Evolutionary conservation across 2,888 invertebrate genomes (phyloP).

Genomic region (Brachypterus glaber): DNA sequence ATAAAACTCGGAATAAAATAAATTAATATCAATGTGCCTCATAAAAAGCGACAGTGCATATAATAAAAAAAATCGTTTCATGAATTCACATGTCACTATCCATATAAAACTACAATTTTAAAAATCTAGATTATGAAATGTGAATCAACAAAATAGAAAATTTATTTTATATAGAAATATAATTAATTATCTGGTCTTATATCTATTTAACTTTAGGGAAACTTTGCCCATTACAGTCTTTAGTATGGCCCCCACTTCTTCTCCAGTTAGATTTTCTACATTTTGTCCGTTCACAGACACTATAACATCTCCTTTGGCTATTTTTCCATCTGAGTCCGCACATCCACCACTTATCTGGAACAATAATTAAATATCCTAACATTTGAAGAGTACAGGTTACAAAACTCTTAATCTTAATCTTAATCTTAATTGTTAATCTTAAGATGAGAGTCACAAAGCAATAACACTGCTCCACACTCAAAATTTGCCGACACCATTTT

Average conservation of each 20-base stretch:
- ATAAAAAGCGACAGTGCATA: conserved; percentile 8
- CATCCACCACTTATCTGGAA: conserved; percentile 75
- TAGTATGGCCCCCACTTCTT: conserved; percentile 80
- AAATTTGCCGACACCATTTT: too few species aligned
- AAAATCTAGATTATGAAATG: conserved; percentile 6
- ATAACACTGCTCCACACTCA: too few species aligned
- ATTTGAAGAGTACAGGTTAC: too few species aligned
- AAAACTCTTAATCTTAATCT: too few species aligned
- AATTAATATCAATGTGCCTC: conserved; percentile 9
- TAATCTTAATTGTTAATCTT: too few species aligned
- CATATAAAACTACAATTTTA: not conserved
- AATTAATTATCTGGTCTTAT: conserved; percentile 52
- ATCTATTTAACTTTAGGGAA: conserved; percentile 74
- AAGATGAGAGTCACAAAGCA: too few species aligned
- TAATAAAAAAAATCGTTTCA: too few species aligned
- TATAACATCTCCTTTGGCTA: conserved; percentile 88
- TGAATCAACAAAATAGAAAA: not conserved
- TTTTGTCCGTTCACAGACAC: conserved; percentile 83
- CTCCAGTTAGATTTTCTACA: conserved; percentile 62
- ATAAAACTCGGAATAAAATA: too few species aligned
- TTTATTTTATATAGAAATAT: not conserved
- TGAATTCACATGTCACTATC: too few species aligned
- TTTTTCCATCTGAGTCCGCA: conserved; percentile 76
- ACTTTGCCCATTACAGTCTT: conserved; percentile 80
- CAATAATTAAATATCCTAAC: too few species aligned